Conservation (phyloP, 2,113 vertebrate species). For the Muntiacus muntjak region DNA sequence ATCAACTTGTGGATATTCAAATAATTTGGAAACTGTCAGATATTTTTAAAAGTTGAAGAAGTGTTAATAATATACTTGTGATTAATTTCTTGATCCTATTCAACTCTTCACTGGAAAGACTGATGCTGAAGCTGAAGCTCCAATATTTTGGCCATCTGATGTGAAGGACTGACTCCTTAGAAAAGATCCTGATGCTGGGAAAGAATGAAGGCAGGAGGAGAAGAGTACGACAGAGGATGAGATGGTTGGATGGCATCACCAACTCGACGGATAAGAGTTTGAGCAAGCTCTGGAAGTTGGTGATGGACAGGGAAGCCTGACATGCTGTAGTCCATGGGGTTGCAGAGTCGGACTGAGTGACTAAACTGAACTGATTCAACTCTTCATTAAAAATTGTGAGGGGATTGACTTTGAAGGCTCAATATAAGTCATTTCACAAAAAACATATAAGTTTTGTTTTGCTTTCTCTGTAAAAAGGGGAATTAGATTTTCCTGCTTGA, state of each 20-base stretch:
- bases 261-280: background rate
- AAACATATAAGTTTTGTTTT: background rate
- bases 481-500: background rate
- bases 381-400: background rate
- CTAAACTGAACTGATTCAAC: background rate
- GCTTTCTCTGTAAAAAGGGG: background rate
- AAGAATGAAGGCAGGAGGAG: background rate
- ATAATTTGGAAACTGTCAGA: background rate
- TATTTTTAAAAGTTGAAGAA: background rate
- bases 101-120: background rate
- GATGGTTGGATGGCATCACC: background rate
- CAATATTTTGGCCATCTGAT: background rate
- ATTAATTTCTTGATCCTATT: background rate
- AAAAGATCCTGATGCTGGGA: background rate
- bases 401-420: background rate
- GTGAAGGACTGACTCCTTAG: background rate
- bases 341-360: rapidly evolving
- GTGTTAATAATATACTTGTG: background rate
- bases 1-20: background rate
- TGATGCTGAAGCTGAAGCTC: background rate
- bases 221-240: background rate
- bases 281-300: background rate
- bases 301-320: background rate
- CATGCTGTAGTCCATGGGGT: background rate
- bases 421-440: background rate